Evolutionary conservation across 2,797 vertebrate genomes (phyloP), one percentile per base, ranked within the genome.

Genomic region (Falco peregrinus): DNA sequence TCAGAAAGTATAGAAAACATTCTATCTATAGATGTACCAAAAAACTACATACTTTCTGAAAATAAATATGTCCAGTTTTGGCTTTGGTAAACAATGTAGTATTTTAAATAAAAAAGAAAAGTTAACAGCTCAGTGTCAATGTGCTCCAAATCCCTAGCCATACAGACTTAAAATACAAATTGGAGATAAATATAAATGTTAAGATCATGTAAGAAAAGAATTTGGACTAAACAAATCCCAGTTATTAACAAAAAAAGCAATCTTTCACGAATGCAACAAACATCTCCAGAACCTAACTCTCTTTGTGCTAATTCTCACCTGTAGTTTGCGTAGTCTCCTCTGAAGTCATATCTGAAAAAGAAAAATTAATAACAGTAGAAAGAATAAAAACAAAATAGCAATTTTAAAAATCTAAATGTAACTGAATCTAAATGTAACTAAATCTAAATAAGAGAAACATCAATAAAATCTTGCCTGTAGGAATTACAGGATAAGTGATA

Each of bases 391-490:
- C 7, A 50, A 51, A 90, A 71, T 33, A 14, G 47, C 61, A 81
- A 78, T 24, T 25, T 56, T 12, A 51, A 92, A 63, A 39, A 63
- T 22, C 41, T 89, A 95, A 91, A 67, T 67, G 28, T 68, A 90
- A 80, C 43, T 86, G 81, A 73, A 95, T 93, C 35, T 89, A 95
- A 91, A 67, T 64, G 31, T 69, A 90, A 80, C 43, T 86, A 84
- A 69, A 95, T 93, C 35, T 85, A 95, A 73, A 12, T 87, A 96
- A 85, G 13, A 76, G 28, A 87, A 96, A 89, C 18, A 54, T 68
- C 84, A 96, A 94, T 48, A 93, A 77, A 70, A 93, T 94, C 92
- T 97, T 97, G 96, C 93, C 97, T 96, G 90, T 79, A 94, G 63
- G 80, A 97, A 70, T 96, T 93, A 94, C 93, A 93, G 90, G 75